Conservation (phyloP, 2,888 invertebrate species). For the Minunthozetes semirufus region DNA sequence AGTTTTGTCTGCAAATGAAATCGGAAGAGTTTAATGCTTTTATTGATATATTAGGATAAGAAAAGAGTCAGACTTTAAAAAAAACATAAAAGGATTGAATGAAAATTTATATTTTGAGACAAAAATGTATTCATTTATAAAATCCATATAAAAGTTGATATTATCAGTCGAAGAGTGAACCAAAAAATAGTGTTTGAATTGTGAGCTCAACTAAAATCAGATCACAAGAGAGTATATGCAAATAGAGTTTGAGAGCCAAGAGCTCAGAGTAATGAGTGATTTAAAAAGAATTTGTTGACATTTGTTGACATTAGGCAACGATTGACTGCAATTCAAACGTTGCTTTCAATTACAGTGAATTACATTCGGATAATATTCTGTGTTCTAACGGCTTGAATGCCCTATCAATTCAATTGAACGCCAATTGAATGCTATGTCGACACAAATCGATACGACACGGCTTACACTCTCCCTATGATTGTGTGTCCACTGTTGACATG, state of each 20-base stretch:
- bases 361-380: not conserved
- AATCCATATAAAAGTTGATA: not conserved
- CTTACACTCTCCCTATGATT: too few species aligned
- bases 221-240: conserved; percentile 43
- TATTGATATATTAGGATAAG: too few species aligned
- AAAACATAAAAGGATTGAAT: too few species aligned
- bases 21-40: too few species aligned
- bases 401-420: not conserved
- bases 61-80: too few species aligned
- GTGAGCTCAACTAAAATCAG: not conserved
- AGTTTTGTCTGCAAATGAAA: too few species aligned
- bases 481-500: not conserved
- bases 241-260: not conserved
- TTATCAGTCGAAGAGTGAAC: not conserved
- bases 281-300: too few species aligned
- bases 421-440: not conserved
- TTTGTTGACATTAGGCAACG: not conserved
- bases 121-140: not conserved
- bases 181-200: not conserved
- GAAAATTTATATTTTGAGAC: too few species aligned
- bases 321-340: not conserved
- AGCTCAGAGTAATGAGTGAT: not conserved
- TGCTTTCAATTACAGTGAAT: not conserved
- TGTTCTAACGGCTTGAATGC: not conserved
- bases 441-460: not conserved